phyloP scores from a whole-genome alignment of 2,113 vertebrate species.

The Phycodurus eques region DNA sequence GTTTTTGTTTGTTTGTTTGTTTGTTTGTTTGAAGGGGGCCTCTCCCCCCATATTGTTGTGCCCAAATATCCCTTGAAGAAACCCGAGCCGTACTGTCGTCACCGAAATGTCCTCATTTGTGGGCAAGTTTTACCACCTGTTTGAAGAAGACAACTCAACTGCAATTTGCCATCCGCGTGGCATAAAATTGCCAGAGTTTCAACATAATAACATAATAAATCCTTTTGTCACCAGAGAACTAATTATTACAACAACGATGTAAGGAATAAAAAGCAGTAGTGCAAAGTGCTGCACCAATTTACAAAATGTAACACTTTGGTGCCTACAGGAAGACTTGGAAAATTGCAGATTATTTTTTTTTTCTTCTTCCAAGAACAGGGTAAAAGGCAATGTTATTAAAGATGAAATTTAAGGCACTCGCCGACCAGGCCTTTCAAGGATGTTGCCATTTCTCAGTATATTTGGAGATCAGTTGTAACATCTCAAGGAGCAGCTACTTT shows the following conservation, averaged over 20 bases:
- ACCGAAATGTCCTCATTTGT: background rate
- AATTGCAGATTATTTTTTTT: background rate
- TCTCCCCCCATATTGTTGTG: too few relatives aligned
- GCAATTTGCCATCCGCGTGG: background rate
- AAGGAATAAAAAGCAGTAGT: background rate
- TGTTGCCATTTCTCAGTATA: background rate
- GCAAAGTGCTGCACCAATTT: background rate
- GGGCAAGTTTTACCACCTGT: background rate
- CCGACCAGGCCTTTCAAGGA: too few relatives aligned
- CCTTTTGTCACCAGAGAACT: background rate
- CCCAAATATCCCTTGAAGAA: too few relatives aligned
- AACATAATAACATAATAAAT: background rate
- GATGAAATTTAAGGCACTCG: too few relatives aligned
- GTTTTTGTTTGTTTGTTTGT: background rate
- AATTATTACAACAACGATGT: background rate
- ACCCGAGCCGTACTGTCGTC: background rate
- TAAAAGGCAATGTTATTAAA: background rate
- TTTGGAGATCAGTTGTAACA: background rate
- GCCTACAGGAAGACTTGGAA: background rate
- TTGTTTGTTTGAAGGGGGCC: background rate
- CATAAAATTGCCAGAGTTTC: background rate
- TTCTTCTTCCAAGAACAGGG: background rate
- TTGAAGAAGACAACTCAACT: background rate
- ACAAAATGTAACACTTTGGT: background rate
- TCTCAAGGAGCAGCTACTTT: background rate